Conservation (phyloP, 2,888 invertebrate genomes). For the Alcis repandata region DNA sequence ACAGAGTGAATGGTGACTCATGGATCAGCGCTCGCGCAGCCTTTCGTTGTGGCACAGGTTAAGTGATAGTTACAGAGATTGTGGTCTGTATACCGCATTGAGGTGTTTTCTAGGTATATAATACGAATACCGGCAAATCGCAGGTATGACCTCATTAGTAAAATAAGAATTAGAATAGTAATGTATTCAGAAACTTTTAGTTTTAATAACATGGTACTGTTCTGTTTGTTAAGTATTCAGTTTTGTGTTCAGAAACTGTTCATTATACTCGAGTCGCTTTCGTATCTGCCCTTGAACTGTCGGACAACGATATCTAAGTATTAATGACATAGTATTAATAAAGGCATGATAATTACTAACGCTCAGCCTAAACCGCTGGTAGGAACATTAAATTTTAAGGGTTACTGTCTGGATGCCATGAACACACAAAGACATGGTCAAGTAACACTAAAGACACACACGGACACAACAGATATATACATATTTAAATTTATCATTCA, state of each 20-base stretch:
- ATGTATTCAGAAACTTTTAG: neutral
- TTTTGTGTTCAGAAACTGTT: too few relatives aligned
- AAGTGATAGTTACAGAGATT: constrained; percentile 8
- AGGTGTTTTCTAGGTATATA: constrained; percentile 1
- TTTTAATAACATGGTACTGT: neutral
- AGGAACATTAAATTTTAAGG: too few relatives aligned
- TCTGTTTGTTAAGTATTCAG: too few relatives aligned
- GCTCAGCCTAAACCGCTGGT: too few relatives aligned
- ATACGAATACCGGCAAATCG: neutral
- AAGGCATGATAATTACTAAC: too few relatives aligned
- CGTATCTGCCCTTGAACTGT: neutral
- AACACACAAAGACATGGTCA: too few relatives aligned
- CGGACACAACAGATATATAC: too few relatives aligned
- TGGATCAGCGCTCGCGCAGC: constrained; percentile 68
- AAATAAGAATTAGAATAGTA: neutral
- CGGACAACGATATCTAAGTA: too few relatives aligned
- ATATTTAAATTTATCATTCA: too few relatives aligned
- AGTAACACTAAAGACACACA: too few relatives aligned
- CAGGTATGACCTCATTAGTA: neutral
- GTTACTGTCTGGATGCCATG: too few relatives aligned
- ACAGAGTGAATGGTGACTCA: constrained; percentile 71
- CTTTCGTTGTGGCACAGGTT: constrained; percentile 39
- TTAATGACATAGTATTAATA: neutral
- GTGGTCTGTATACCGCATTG: neutral
- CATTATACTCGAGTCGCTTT: neutral